Conservation (phyloP, 1,140 invertebrate species). For the Coboldia fuscipes region DNA sequence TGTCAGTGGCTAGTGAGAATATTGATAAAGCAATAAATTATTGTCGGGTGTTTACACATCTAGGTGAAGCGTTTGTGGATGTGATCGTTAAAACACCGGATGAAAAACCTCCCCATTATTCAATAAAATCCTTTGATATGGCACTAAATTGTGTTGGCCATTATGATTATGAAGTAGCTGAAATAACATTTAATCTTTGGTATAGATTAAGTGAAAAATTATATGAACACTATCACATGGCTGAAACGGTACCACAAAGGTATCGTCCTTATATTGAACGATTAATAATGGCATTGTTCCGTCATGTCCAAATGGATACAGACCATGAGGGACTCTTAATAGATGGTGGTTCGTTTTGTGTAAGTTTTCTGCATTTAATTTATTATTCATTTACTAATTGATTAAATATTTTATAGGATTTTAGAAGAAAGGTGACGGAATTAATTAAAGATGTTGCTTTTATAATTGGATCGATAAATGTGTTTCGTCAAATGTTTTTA, state of each 20-base stretch:
- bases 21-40: constrained; percentile 80
- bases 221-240: constrained; percentile 60
- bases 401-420: constrained; percentile 39
- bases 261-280: constrained; percentile 84
- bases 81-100: constrained; percentile 43
- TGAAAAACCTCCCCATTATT: constrained; percentile 44
- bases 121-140: constrained; percentile 70
- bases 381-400: not conserved
- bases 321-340: constrained; percentile 81
- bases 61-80: constrained; percentile 76
- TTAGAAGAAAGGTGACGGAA: constrained; percentile 74
- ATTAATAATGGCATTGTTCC: constrained; percentile 59
- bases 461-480: constrained; percentile 78
- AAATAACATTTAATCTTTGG: constrained; percentile 96
- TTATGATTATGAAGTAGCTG: constrained; percentile 94
- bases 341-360: constrained; percentile 55
- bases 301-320: constrained; percentile 77
- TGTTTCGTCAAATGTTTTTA: constrained; percentile 80
- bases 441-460: constrained; percentile 95
- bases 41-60: constrained; percentile 84
- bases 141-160: constrained; percentile 83
- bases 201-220: constrained; percentile 85
- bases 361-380: constrained; percentile 15
- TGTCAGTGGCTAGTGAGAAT: constrained; percentile 83
- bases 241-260: constrained; percentile 47